Conservation (phyloP, 2,113 vertebrate genomes). For the Phalacrocorax pelagicus region DNA sequence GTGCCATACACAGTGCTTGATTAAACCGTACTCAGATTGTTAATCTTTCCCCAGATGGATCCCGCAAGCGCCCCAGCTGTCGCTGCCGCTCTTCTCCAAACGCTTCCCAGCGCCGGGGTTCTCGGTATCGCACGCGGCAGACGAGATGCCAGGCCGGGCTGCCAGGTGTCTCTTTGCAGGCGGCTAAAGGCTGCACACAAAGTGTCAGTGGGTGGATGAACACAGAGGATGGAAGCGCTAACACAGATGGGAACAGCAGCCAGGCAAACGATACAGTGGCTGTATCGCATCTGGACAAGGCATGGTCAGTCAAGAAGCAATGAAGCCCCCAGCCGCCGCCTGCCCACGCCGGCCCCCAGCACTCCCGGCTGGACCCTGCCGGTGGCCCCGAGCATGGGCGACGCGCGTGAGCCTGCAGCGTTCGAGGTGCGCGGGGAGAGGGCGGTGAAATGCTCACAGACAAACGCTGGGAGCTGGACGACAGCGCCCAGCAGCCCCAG, state of each 20-base stretch:
- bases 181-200: background rate
- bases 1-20: background rate
- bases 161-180: background rate
- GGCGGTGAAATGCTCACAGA: background rate
- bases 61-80: background rate
- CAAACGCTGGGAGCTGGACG: background rate
- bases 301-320: background rate
- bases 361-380: background rate
- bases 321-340: background rate
- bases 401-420: fast-evolving
- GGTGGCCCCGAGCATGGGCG: fast-evolving
- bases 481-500: fast-evolving
- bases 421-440: background rate
- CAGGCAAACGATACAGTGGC: background rate
- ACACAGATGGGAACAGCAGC: background rate
- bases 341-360: background rate
- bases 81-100: background rate
- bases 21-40: background rate
- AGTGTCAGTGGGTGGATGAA: background rate
- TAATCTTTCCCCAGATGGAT: background rate
- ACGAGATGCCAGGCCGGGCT: fast-evolving
- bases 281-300: background rate
- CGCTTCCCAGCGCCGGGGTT: background rate
- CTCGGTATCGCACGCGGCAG: fast-evolving
- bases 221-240: background rate